Evolutionary conservation across 2,888 invertebrate genomes (phyloP).

Genomic region (Trissolcus brochymenae): DNA sequence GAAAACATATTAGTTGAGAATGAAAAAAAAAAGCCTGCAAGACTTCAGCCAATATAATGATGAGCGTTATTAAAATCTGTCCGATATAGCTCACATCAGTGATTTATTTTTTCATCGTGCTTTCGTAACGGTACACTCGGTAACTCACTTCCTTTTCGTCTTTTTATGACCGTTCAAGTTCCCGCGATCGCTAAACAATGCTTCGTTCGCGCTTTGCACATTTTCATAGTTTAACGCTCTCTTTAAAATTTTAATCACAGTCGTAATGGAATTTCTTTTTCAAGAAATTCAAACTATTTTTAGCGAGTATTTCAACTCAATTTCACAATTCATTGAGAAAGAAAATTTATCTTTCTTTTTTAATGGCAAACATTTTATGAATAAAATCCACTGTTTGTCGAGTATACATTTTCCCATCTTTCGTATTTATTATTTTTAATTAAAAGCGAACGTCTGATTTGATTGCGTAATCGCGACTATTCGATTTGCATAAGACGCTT

Average conservation of each 20-base stretch:
- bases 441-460: not conserved
- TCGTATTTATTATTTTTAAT: slow-evolving; percentile 3
- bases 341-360: no score
- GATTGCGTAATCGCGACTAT: slow-evolving; percentile 40
- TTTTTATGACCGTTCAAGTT: slow-evolving; percentile 47
- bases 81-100: slow-evolving; percentile 19
- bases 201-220: slow-evolving; percentile 29
- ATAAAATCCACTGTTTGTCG: no score
- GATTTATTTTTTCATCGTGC: slow-evolving; percentile 32
- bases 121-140: slow-evolving; percentile 38
- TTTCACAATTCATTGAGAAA: no score
- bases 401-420: no score
- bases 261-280: slow-evolving; percentile 2
- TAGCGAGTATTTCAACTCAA: no score
- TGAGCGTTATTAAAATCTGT: slow-evolving; percentile 29
- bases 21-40: no score
- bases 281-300: slow-evolving; percentile 10
- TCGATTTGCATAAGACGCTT: slow-evolving; percentile 46
- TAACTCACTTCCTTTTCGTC: slow-evolving; percentile 41
- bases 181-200: slow-evolving; percentile 38
- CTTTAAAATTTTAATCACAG: slow-evolving; percentile 23
- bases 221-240: slow-evolving; percentile 45
- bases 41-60: no score
- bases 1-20: no score
- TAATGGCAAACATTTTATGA: no score